A percentile compares a stretch with the other conserved stretches of the same genome.
These are phyloP conservation scores for Marcusenius ussheri DNA, from an alignment of 2,113 vertebrate species.

Conservation along the genomic window DNA sequence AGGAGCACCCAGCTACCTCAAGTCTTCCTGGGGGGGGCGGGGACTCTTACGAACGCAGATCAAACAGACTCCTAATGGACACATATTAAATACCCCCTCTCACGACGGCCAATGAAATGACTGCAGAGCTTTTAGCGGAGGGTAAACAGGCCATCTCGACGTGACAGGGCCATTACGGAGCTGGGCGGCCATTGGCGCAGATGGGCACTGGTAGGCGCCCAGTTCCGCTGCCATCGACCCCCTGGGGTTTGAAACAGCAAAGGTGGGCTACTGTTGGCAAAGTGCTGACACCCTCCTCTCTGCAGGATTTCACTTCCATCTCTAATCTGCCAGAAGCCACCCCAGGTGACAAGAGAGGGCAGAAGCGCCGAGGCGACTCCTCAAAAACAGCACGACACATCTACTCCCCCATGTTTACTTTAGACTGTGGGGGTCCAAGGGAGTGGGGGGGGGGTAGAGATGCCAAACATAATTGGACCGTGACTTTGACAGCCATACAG, in stretches of 20 bases:
- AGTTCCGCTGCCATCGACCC: background rate
- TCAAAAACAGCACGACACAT: background rate
- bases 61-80: constrained; percentile 19
- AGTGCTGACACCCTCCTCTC: background rate
- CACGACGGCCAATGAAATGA: constrained; percentile 2
- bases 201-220: constrained; percentile 32
- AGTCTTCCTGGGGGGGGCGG: background rate
- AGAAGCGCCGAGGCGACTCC: background rate
- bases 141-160: background rate
- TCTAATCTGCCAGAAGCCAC: background rate
- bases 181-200: constrained; percentile 33
- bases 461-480: background rate
- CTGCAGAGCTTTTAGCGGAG: constrained; percentile 14
- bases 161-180: background rate
- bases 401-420: background rate
- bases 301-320: background rate
- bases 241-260: constrained; percentile 7
- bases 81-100: background rate
- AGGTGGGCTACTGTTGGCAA: background rate
- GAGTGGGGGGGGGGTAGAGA: background rate
- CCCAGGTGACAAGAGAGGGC: background rate
- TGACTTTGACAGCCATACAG: background rate
- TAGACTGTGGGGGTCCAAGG: background rate
- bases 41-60: background rate
- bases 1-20: background rate